A percentile compares a stretch with the other conserved stretches of the same genome.
Evolutionary conservation across 2,888 invertebrate genomes (phyloP).

Genomic region (Graphium colonna): DNA sequence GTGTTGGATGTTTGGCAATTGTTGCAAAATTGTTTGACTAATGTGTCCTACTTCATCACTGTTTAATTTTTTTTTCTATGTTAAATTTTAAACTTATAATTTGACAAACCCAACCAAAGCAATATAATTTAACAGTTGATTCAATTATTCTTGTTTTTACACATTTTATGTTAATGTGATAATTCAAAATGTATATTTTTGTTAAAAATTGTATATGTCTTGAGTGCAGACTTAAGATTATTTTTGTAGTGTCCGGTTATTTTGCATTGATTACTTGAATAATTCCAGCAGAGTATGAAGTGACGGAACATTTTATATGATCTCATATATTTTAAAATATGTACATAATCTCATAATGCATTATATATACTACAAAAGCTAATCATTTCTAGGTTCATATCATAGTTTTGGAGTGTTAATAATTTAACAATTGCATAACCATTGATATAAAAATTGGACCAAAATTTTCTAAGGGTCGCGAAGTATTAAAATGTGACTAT

Average conservation of each 20-base stretch:
- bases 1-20: slow-evolving; percentile 44
- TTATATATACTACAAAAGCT: slow-evolving; percentile 41
- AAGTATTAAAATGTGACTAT: slow-evolving; percentile 45
- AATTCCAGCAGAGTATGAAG: slow-evolving; percentile 44
- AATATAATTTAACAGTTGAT: slow-evolving; percentile 24
- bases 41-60: not conserved
- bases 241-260: slow-evolving; percentile 38
- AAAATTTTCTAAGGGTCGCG: slow-evolving; percentile 54
- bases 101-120: slow-evolving; percentile 18
- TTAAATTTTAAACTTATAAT: not conserved
- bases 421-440: slow-evolving; percentile 20
- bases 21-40: slow-evolving; percentile 7
- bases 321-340: slow-evolving; percentile 70
- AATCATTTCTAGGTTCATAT: slow-evolving; percentile 37
- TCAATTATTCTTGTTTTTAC: not conserved
- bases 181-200: slow-evolving; percentile 15
- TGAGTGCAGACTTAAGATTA: slow-evolving; percentile 32
- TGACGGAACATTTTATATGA: slow-evolving; percentile 61
- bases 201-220: slow-evolving; percentile 20
- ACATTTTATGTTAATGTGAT: not conserved
- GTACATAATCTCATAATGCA: slow-evolving; percentile 48
- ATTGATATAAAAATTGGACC: slow-evolving; percentile 51
- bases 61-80: slow-evolving; percentile 1
- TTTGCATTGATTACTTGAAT: slow-evolving; percentile 47
- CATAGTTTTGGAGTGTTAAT: slow-evolving; percentile 10